Percentiles rank a stretch among this genome's conserved stretches.
Conservation (phyloP, 2,113 vertebrate genomes). For the Uropsilus gracilis region DNA sequence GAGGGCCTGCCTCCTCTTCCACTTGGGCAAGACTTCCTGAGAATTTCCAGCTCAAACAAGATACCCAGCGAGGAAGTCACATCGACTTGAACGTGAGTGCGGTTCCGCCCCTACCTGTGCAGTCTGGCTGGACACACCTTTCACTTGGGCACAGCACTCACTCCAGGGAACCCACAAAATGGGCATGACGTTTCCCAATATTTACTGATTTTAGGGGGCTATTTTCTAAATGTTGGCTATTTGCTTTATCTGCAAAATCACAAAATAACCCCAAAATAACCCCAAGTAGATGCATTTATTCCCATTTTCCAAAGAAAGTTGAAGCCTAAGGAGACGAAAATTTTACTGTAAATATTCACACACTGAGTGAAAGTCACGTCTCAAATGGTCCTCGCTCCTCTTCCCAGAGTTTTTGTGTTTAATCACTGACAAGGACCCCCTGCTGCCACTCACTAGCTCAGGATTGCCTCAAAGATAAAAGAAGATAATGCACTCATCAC, state of each 20-base stretch:
- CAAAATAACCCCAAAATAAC: not conserved
- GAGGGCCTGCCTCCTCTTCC: fast-evolving
- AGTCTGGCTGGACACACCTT: too few relatives aligned
- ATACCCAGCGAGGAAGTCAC: not conserved
- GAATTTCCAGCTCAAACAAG: not conserved
- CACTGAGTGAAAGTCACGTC: not conserved
- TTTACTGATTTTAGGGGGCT: too few relatives aligned
- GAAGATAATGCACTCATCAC: not conserved
- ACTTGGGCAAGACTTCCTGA: not conserved
- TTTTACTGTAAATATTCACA: not conserved
- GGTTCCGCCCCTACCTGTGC: fast-evolving
- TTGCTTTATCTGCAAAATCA: not conserved
- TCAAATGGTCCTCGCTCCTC: not conserved
- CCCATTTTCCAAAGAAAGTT: not conserved
- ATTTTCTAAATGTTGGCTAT: not conserved
- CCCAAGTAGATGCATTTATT: not conserved
- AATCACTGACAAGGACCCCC: too few relatives aligned
- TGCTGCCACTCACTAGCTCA: too few relatives aligned
- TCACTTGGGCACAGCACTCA: not conserved
- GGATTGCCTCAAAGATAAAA: not conserved
- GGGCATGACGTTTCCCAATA: not conserved
- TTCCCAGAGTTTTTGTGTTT: not conserved
- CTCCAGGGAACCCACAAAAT: not conserved
- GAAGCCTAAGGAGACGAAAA: not conserved
- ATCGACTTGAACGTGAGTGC: not conserved